These are phyloP conservation scores for Graptemys geographica DNA, from an alignment of 2,797 vertebrate genomes.

Conservation along the genomic window DNA sequence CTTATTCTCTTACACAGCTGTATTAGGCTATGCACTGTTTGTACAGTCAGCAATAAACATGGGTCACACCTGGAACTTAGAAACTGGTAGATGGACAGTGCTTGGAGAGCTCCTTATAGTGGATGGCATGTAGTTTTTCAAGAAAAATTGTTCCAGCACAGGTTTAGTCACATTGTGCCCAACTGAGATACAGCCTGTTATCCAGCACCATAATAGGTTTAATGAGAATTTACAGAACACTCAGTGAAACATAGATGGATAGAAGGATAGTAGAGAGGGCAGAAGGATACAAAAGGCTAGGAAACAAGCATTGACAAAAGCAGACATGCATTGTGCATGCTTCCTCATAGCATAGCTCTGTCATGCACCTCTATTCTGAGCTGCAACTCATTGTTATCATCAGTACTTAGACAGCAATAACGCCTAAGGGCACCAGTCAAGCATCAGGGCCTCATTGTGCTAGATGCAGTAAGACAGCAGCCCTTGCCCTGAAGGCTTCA, in stretches of 20 bases:
- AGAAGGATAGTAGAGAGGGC: not conserved
- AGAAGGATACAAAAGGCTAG: not conserved
- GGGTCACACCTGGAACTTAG: not conserved
- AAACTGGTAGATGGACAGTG: not conserved
- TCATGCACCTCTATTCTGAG: not conserved
- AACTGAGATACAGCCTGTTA: not conserved
- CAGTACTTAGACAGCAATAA: not conserved
- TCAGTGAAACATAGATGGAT: not conserved
- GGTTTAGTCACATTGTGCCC: not conserved
- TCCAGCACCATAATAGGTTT: fast-evolving
- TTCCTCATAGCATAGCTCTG: not conserved
- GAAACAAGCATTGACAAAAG: not conserved
- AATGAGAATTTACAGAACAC: not conserved
- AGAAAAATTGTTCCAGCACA: not conserved
- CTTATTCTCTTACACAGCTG: not conserved
- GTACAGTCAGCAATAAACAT: not conserved
- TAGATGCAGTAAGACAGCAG: not conserved
- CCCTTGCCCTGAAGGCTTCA: not conserved
- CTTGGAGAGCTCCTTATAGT: not conserved
- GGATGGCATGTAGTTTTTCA: not conserved
- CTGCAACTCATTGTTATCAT: not conserved
- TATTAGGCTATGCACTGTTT: not conserved
- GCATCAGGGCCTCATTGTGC: not conserved
- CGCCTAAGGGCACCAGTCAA: not conserved
- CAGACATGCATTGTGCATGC: not conserved